Base-by-base conservation (phyloP, 2,797 vertebrate genomes). In the Parotocinclus haroldoi region DNA sequence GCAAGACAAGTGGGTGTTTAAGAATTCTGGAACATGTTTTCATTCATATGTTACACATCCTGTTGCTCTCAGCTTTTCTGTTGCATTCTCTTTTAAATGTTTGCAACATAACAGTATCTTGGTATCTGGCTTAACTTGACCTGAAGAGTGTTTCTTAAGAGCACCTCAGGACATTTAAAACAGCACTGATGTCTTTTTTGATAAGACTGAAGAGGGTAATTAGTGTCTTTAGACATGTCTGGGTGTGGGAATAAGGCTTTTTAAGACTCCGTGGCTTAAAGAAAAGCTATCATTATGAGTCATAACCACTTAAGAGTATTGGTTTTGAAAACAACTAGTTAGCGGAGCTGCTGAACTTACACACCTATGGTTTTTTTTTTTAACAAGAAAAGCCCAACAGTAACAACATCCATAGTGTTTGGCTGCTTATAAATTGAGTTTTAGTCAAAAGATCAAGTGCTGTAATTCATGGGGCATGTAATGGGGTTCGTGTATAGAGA, bases 151-250 rank as follows among this genome's bases (percentile, higher is more conserved):
- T 10, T 62, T 74, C 14, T 71, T 63, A 61, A 63, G 38, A 61
- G 56, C 65, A 65, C 46, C 27, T 17, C 14, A 37, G 17, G 1
- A 12, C 52, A 51, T 57, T 19, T 58, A 46, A 50, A 53, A 77
- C 70, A 62, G 27, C 51, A 72, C 54, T 69, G 77, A 79, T 76
- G 66, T 69, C 51, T 64, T 60, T 66, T 58, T 58, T 68, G 74
- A 79, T 76, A 75, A 71, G 62, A 42, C 40, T 7, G 27, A 27
- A 42, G 40, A 11, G 40, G 52, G 45, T 55, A 70, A 63, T 59
- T 71, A 76, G 63, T 69, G 73, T 65, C 54, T 68, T 70, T 57
- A 62, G 42, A 62, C 50, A 14, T 17, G 44, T 60, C 42, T 71
- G 40, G 50, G 14, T 37, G 64, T 53, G 51, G 56, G 50, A 46